Evolutionary conservation across 2,888 invertebrate species (phyloP).

Genomic region (Drosophila fulvimacula): DNA sequence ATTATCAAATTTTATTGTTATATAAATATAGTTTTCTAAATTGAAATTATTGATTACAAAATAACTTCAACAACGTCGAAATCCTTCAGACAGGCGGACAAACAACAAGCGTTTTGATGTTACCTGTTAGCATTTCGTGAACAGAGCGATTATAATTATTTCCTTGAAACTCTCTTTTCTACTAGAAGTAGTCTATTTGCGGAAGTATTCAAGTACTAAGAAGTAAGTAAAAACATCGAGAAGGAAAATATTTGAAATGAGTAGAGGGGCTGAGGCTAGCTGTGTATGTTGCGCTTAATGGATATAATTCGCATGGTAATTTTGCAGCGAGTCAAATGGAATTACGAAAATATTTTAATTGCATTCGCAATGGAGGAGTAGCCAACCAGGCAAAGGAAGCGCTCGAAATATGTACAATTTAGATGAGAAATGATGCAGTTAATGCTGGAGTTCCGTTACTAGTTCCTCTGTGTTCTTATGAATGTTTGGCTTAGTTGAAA

Average conservation of each 20-base stretch:
- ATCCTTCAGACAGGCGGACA: neutral
- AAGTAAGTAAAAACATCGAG: neutral
- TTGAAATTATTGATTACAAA: no score
- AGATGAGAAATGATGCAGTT: neutral
- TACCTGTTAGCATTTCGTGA: neutral
- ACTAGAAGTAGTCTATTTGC: neutral
- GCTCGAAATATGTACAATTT: slow-evolving; percentile 25
- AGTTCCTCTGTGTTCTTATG: neutral
- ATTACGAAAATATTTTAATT: slow-evolving; percentile 71
- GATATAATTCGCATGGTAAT: slow-evolving; percentile 60
- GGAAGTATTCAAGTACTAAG: slow-evolving; percentile 4
- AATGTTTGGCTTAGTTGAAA: neutral
- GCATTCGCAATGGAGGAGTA: slow-evolving; percentile 12
- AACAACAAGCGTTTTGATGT: neutral
- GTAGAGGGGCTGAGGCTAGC: neutral
- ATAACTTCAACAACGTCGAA: no score
- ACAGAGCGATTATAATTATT: neutral
- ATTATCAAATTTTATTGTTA: neutral
- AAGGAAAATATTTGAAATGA: no score
- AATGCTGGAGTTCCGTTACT: neutral
- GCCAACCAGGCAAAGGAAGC: neutral
- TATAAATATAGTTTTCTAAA: no score
- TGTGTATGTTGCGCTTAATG: slow-evolving; percentile 57
- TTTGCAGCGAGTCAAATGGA: slow-evolving; percentile 36
- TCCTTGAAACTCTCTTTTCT: neutral